phyloP scores from a whole-genome alignment of 2,113 vertebrate species.

The Octodon degus region DNA sequence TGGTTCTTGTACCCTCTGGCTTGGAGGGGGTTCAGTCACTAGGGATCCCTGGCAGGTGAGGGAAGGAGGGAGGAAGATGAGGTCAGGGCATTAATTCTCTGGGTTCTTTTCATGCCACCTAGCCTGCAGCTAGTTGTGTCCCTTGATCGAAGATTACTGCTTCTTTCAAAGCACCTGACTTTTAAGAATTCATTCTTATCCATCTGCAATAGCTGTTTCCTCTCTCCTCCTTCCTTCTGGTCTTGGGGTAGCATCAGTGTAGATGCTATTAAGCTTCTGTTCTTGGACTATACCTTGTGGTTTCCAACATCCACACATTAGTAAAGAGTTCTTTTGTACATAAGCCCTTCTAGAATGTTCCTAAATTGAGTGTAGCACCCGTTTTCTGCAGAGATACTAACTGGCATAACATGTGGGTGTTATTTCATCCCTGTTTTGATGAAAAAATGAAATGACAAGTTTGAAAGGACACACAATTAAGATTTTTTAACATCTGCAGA shows the following conservation, averaged over 20 bases:
- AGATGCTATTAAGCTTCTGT: background rate
- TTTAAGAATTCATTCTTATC: background rate
- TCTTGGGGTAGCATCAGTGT: background rate
- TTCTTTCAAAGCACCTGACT: background rate
- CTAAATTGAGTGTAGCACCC: constrained; percentile 47
- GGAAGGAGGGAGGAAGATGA: background rate
- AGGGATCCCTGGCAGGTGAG: background rate
- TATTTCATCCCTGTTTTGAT: constrained; percentile 22
- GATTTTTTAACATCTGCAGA: background rate
- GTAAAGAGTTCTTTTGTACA: constrained; percentile 30
- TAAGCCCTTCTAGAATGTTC: constrained; percentile 38
- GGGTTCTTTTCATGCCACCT: background rate
- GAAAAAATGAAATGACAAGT: constrained; percentile 50
- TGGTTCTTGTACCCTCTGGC: background rate
- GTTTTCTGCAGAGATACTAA: constrained; percentile 55
- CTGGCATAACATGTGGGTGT: constrained; percentile 23
- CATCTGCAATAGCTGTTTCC: background rate
- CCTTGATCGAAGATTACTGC: background rate
- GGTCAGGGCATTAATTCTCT: background rate
- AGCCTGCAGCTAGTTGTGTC: background rate
- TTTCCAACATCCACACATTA: background rate
- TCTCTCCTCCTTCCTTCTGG: background rate
- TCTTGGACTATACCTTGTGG: background rate
- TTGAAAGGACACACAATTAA: constrained; percentile 50
- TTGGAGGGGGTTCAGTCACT: background rate